These are phyloP conservation scores for Carduelis carduelis DNA, from an alignment of 2,797 vertebrate species.

Conservation along the genomic window DNA sequence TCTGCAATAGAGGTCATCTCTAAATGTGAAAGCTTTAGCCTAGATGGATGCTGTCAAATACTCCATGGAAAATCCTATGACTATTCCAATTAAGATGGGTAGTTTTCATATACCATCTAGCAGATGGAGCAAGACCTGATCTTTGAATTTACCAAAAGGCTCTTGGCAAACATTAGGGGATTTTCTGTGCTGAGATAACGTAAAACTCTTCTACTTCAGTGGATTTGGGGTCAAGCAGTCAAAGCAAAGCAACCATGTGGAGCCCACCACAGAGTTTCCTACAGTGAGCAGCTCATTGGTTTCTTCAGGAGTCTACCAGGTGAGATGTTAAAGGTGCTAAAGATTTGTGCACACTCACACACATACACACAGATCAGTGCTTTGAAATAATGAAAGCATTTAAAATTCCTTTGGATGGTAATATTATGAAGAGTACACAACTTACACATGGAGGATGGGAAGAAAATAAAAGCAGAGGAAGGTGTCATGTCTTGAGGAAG, in stretches of 20 bases:
- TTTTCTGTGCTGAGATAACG: neutral
- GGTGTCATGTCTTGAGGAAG: neutral
- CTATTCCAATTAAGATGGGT: neutral
- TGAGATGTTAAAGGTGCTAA: neutral
- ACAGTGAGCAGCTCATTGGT: rapidly evolving
- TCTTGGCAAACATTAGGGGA: neutral
- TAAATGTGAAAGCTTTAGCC: neutral
- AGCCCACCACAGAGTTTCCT: neutral
- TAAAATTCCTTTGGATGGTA: neutral
- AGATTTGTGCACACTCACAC: neutral
- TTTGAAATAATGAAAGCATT: neutral
- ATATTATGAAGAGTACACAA: neutral
- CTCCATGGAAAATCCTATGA: neutral
- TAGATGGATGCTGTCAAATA: neutral
- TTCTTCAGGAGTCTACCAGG: neutral
- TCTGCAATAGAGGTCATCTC: neutral
- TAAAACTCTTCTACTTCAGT: neutral
- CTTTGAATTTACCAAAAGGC: neutral
- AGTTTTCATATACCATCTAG: neutral
- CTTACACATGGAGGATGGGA: neutral
- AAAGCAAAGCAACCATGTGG: neutral
- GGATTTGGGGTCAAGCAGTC: neutral
- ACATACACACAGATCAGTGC: neutral
- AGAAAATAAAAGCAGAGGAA: neutral
- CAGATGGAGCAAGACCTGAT: neutral